Conservation (phyloP, 2,113 vertebrate species). For the Boleophthalmus pectinirostris region DNA sequence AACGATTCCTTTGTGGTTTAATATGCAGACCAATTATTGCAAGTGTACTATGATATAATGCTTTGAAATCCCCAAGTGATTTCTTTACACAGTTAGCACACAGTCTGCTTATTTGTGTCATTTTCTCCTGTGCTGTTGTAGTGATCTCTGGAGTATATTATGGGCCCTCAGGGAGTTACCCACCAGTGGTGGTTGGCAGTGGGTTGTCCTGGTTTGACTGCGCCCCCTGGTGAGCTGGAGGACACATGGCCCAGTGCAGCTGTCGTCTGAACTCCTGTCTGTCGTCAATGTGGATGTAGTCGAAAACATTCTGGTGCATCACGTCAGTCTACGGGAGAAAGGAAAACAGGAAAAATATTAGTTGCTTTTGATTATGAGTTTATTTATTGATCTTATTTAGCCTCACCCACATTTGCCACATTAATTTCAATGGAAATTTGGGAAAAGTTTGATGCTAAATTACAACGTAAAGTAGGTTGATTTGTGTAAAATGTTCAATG, state of each 20-base stretch:
- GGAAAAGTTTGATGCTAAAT: no score
- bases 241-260: constrained; percentile 98
- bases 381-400: neutral
- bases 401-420: no score
- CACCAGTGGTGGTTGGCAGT: constrained; percentile 78
- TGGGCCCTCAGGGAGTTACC: constrained; percentile 28
- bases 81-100: neutral
- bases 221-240: constrained; percentile 74
- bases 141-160: neutral
- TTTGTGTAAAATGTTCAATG: no score
- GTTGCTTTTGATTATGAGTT: neutral
- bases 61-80: neutral
- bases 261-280: constrained; percentile 92
- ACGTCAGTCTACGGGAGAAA: constrained; percentile 86
- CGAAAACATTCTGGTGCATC: constrained; percentile 96
- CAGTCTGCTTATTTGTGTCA: neutral
- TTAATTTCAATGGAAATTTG: no score
- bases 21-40: no score
- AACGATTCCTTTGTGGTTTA: no score
- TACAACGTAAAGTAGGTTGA: no score
- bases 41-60: neutral
- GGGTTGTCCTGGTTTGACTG: constrained; percentile 73
- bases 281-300: constrained; percentile 98
- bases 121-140: neutral
- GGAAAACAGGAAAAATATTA: neutral